phyloP scores from a whole-genome alignment of 2,797 vertebrate species.

The Sebastes flavidus region DNA sequence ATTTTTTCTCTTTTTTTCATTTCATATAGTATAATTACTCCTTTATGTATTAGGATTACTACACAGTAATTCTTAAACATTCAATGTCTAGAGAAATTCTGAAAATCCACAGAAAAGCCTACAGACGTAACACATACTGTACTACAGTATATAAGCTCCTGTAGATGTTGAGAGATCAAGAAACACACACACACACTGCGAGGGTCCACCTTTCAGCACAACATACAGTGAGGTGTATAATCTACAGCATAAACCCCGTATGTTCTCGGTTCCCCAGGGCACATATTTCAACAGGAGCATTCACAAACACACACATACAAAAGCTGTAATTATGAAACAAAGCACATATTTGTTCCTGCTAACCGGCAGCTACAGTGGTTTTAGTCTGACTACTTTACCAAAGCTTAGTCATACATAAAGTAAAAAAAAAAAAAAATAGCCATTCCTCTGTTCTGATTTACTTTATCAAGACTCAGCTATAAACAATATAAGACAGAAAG shows the following conservation, averaged over 20 bases:
- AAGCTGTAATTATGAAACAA: slow-evolving; percentile 65
- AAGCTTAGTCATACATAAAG: neutral
- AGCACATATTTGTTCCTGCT: slow-evolving; percentile 47
- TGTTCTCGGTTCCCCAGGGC: slow-evolving; percentile 23
- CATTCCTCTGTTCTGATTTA: neutral
- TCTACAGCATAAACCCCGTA: slow-evolving; percentile 15
- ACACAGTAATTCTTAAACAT: neutral
- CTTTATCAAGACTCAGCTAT: neutral
- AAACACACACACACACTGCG: neutral
- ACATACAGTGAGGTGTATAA: slow-evolving; percentile 11
- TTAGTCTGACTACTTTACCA: slow-evolving; percentile 6
- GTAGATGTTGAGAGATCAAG: neutral
- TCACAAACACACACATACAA: slow-evolving; percentile 26
- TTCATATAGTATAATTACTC: neutral
- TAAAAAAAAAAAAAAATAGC: neutral
- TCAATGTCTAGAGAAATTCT: neutral
- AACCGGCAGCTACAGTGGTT: neutral
- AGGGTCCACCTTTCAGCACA: slow-evolving; percentile 32
- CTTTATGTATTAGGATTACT: neutral
- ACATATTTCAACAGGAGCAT: slow-evolving; percentile 40
- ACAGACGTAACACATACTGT: neutral
- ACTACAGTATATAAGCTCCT: neutral
- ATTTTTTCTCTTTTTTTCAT: neutral
- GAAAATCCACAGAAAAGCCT: slow-evolving; percentile 18
- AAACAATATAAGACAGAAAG: neutral